phyloP scores from a whole-genome alignment of 1,140 invertebrate species.

The Drosophila guanche region DNA sequence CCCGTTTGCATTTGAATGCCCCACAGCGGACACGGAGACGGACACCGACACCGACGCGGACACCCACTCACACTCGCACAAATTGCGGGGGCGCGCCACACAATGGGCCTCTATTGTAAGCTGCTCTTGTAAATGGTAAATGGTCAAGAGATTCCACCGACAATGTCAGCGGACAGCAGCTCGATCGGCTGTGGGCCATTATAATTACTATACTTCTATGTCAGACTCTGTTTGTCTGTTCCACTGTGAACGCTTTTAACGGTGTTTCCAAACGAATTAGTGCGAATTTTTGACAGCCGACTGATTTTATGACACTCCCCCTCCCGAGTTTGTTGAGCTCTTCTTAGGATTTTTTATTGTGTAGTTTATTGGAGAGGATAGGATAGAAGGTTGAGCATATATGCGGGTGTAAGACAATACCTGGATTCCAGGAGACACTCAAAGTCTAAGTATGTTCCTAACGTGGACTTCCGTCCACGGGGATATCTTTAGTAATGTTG shows the following conservation, averaged over 20 bases:
- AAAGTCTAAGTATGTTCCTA: too few relatives aligned
- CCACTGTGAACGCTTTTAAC: conserved; percentile 50
- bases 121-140: conserved; percentile 67
- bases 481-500: too few relatives aligned
- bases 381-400: too few relatives aligned
- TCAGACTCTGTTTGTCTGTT: conserved; percentile 19
- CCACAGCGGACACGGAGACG: conserved; percentile 1
- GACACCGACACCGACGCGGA: conserved; percentile 19
- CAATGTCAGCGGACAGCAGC: conserved; percentile 32
- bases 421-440: too few relatives aligned
- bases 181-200: conserved; percentile 54
- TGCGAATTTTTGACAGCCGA: conserved; percentile 75
- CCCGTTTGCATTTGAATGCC: conserved; percentile 79
- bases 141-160: conserved; percentile 53
- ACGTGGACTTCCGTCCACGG: too few relatives aligned
- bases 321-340: conserved; percentile 2
- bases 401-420: too few relatives aligned
- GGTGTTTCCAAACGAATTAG: conserved; percentile 67
- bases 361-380: conserved; percentile 20
- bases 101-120: conserved; percentile 76
- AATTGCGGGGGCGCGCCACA: conserved; percentile 64
- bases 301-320: conserved; percentile 60
- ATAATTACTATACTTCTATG: conserved; percentile 65
- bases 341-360: background rate
- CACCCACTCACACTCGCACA: conserved; percentile 10